Evolutionary conservation across 2,797 vertebrate genomes (phyloP).

Genomic region (Pygocentrus nattereri): DNA sequence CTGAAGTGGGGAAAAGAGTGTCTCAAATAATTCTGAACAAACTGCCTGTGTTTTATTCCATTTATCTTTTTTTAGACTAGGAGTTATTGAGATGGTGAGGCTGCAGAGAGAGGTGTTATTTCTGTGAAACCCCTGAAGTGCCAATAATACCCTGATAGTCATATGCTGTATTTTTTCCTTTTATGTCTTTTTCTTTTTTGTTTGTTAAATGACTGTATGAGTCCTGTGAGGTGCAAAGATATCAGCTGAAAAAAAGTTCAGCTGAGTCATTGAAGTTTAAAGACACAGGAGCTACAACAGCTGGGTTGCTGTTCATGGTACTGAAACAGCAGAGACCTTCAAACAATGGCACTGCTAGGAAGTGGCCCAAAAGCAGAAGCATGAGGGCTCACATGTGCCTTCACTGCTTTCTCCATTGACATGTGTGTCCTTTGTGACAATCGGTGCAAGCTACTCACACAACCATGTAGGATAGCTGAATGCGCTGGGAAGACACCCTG

Average conservation of each 20-base stretch:
- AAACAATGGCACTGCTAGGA: constrained; percentile 30
- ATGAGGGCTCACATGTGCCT: not conserved
- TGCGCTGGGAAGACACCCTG: not conserved
- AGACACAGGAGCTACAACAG: constrained; percentile 23
- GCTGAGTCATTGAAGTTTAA: constrained; percentile 23
- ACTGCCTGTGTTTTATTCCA: constrained; percentile 3
- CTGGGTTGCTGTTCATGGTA: constrained; percentile 14
- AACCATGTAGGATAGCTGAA: not conserved
- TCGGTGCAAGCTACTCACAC: not conserved
- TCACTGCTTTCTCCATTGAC: not conserved
- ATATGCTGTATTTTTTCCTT: not conserved
- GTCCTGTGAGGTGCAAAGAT: not conserved
- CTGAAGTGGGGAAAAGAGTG: constrained; percentile 7
- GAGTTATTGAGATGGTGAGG: not conserved
- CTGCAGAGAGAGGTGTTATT: not conserved
- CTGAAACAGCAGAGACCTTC: constrained; percentile 35
- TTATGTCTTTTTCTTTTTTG: not conserved
- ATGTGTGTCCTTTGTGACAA: not conserved
- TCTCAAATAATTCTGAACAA: not conserved
- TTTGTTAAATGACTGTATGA: not conserved
- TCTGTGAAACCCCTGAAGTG: not conserved
- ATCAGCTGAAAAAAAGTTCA: constrained; percentile 3
- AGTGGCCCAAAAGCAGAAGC: constrained; percentile 6
- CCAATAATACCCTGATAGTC: not conserved
- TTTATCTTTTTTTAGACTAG: constrained; percentile 1